Conservation (phyloP, 1,140 invertebrate genomes). For the Bemisia tabaci region DNA sequence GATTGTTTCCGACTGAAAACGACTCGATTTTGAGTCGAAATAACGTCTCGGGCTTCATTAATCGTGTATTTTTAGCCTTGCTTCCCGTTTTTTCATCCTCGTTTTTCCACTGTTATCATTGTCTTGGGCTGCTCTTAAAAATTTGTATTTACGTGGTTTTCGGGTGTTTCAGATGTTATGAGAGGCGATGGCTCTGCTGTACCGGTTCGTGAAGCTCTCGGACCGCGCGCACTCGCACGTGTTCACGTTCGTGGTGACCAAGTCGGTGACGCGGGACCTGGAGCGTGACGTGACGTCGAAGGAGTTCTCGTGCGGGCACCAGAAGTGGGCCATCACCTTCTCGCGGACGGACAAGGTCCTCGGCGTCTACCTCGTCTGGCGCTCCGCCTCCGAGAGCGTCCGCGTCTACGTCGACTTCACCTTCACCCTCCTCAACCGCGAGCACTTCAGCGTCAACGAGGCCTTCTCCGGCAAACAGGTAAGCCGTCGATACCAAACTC, state of each 20-base stretch:
- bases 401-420: slow-evolving; percentile 69
- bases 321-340: slow-evolving; percentile 77
- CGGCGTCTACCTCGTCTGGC: slow-evolving; percentile 68
- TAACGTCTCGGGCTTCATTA: no score
- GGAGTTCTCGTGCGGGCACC: slow-evolving; percentile 72
- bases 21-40: no score
- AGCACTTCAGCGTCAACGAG: slow-evolving; percentile 75
- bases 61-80: no score
- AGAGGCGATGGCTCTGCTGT: slow-evolving; percentile 60
- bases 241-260: slow-evolving; percentile 70
- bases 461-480: slow-evolving; percentile 62
- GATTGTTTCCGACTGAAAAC: no score
- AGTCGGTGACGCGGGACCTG: slow-evolving; percentile 59
- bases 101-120: no score
- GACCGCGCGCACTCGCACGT: slow-evolving; percentile 73
- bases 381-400: slow-evolving; percentile 56
- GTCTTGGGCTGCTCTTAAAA: no score
- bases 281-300: slow-evolving; percentile 70
- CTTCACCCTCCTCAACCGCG: slow-evolving; percentile 69
- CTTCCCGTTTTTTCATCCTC: no score
- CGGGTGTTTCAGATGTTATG: background rate
- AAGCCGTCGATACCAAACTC: slow-evolving; percentile 15
- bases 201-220: slow-evolving; percentile 67
- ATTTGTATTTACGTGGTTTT: no score
- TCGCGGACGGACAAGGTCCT: slow-evolving; percentile 62